phyloP scores from a whole-genome alignment of 1,140 invertebrate species.

The Papilio glaucus region DNA sequence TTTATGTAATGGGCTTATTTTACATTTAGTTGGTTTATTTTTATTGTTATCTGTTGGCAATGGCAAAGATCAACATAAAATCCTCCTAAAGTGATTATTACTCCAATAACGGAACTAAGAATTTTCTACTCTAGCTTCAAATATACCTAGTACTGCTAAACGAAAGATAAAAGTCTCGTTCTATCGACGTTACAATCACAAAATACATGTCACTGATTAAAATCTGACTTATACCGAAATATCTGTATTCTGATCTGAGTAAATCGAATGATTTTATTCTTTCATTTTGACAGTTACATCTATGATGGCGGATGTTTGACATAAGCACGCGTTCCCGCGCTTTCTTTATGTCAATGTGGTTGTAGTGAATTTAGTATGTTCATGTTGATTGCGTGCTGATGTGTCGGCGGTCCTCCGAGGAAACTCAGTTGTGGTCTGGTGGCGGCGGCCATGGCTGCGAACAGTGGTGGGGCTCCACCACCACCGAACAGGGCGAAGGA shows the following conservation, averaged over 20 bases:
- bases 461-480: slow-evolving; percentile 74
- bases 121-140: background rate
- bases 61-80: no score
- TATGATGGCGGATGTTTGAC: slow-evolving; percentile 62
- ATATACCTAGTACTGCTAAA: slow-evolving; percentile 2
- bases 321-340: slow-evolving; percentile 63
- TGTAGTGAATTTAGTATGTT: slow-evolving; percentile 78
- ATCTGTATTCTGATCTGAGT: slow-evolving; percentile 31
- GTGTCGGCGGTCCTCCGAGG: slow-evolving; percentile 73
- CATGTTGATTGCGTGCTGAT: slow-evolving; percentile 80
- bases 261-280: slow-evolving; percentile 35
- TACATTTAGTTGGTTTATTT: no score
- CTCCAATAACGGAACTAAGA: background rate
- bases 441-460: slow-evolving; percentile 77
- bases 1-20: no score
- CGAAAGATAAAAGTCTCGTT: background rate
- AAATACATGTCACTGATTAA: background rate
- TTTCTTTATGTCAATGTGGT: slow-evolving; percentile 75
- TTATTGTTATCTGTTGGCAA: no score
- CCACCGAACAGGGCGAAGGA: slow-evolving; percentile 76
- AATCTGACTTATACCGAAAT: slow-evolving; percentile 17
- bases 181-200: slow-evolving; percentile 5
- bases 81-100: background rate
- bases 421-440: slow-evolving; percentile 76
- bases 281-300: slow-evolving; percentile 46